Evolutionary conservation across 1,140 invertebrate genomes (phyloP).

Genomic region (Oncopodura yosiiana): DNA sequence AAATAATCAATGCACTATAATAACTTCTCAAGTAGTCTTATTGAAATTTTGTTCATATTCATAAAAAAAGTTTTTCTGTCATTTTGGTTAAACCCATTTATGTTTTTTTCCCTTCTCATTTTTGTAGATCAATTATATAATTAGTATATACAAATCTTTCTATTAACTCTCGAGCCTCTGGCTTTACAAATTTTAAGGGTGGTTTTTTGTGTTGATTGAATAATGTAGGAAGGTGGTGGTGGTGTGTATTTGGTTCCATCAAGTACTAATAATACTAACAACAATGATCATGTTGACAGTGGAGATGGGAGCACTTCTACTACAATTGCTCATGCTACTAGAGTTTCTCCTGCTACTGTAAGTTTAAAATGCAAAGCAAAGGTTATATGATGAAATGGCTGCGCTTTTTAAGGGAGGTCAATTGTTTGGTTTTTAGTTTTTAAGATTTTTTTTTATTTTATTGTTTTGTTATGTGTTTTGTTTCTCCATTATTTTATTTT

Average conservation of each 20-base stretch:
- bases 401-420: too few species aligned
- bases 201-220: conserved; percentile 3
- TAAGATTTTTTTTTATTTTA: too few species aligned
- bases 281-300: conserved; percentile 43
- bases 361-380: too few species aligned
- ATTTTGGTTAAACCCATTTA: too few species aligned
- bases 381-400: too few species aligned
- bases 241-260: conserved; percentile 50
- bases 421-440: too few species aligned
- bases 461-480: too few species aligned
- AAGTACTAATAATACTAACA: conserved; percentile 48
- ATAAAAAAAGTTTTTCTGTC: too few species aligned
- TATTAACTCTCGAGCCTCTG: not conserved
- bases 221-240: conserved; percentile 41
- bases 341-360: conserved; percentile 80
- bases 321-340: conserved; percentile 67
- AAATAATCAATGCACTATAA: too few species aligned
- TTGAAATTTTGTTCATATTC: too few species aligned
- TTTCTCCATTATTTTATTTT: too few species aligned
- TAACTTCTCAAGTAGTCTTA: too few species aligned
- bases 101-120: not conserved
- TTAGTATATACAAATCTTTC: not conserved
- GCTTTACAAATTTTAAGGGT: not conserved
- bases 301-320: conserved; percentile 48
- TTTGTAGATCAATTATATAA: conserved; percentile 30